Base-by-base conservation (phyloP, 2,888 invertebrate genomes). In the Oxyteleia sp. region DNA sequence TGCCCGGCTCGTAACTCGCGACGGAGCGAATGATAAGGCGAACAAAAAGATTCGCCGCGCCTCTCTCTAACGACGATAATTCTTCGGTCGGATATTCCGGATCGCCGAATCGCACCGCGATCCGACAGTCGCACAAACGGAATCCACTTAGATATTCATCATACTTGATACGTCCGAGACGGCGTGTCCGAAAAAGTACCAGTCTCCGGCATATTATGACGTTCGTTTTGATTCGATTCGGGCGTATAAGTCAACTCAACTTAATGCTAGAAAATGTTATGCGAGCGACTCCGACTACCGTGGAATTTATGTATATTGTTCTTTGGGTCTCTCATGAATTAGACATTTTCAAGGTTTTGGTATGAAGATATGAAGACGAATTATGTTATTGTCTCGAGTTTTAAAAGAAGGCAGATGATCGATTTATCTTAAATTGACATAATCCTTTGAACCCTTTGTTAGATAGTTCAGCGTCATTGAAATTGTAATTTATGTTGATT, bases 1-100 rank as follows among this genome's bases (percentile, higher is more conserved):
- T 84, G 86, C 76, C 82, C 76, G 84, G 53, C 79, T 69, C 78
- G 82, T 82, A 82, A 76, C 64, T 82, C 64, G 80, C 61, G 61
- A 64, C 59, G 47, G 32, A 74, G 61, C 75, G 68, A 51, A 80
- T 51, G 75, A 75, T 75, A 75, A 82, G 75, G 61, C 49, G 75
- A 41, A 38, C 68, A 84, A 78, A 75, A 82, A 80, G 68, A 68
- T 38, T 20, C 38, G 43, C 66, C 41, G 64, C 63, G 32, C 68
- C 55, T 63, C 29, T 59, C 23, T 43, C 51, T 55, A 51, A 45
- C 59, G 71, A 66, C 66, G 66, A 72, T 80, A 57, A 72, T 59
- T 80, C 72, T 72, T 43, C 41, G 57, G 29, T 16, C 55, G 38
- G 66, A n/a, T 29, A 45, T 23, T 51, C 53, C 68, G 47, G 41